Evolutionary conservation across 2,797 vertebrate species (phyloP).

Genomic region (Heterohyrax brucei): DNA sequence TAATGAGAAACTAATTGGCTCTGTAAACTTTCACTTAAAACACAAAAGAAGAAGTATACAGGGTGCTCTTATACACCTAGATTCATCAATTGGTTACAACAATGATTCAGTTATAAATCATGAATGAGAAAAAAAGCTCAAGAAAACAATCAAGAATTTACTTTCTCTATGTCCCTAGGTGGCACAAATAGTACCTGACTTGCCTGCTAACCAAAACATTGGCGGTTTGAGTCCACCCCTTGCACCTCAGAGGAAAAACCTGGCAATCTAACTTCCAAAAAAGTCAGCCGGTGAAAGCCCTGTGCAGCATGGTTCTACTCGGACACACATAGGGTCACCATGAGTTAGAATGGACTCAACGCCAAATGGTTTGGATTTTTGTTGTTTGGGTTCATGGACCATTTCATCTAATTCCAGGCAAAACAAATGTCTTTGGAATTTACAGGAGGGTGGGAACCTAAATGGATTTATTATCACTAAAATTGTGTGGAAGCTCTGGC

Average conservation of each 20-base stretch:
- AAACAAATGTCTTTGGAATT: neutral
- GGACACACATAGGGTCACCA: too few relatives aligned
- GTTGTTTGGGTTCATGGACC: neutral
- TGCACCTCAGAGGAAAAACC: neutral
- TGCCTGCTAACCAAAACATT: neutral
- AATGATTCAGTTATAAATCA: neutral
- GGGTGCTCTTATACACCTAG: neutral
- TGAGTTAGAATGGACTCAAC: too few relatives aligned
- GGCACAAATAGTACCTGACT: neutral
- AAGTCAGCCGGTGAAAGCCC: neutral
- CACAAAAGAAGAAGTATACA: neutral
- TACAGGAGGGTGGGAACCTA: neutral
- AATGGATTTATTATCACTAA: neutral
- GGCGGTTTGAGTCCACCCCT: neutral
- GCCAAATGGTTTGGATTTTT: too few relatives aligned
- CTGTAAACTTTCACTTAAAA: too few relatives aligned
- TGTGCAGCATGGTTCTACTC: neutral
- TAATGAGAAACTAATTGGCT: too few relatives aligned
- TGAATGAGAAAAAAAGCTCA: slow-evolving; percentile 25
- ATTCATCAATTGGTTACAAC: neutral
- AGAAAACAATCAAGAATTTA: neutral
- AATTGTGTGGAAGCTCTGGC: neutral
- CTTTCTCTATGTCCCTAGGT: neutral
- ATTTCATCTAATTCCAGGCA: neutral
- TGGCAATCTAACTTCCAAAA: neutral